Conservation (phyloP, 2,888 invertebrate species). For the Andrena chrysosceles region DNA sequence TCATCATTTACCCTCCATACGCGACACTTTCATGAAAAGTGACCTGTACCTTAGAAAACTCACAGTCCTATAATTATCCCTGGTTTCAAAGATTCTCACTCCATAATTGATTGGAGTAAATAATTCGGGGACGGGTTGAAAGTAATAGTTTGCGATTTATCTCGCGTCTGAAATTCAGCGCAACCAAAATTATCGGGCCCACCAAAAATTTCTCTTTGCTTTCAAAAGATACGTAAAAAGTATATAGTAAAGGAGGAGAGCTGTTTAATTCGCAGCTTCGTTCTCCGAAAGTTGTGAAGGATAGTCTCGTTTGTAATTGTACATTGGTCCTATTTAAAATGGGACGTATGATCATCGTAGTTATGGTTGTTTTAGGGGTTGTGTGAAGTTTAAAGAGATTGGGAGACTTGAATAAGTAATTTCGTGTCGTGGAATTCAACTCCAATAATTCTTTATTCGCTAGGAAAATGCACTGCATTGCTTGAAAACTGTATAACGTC, state of each 20-base stretch:
- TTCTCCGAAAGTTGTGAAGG: slow-evolving; percentile 12
- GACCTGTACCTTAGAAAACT: neutral
- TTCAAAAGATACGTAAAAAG: neutral
- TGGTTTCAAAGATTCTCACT: slow-evolving; percentile 8
- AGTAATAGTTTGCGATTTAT: neutral
- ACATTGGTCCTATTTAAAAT: slow-evolving; percentile 40
- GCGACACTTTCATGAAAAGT: slow-evolving; percentile 10
- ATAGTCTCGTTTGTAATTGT: slow-evolving; percentile 45
- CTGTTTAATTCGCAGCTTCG: neutral
- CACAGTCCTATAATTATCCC: slow-evolving; percentile 14
- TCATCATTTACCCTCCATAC: slow-evolving; percentile 5
- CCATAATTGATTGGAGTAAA: slow-evolving; percentile 27
- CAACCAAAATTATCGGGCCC: neutral
- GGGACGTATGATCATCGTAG: slow-evolving; percentile 19
- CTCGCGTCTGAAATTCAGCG: neutral
- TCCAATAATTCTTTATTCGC: slow-evolving; percentile 5
- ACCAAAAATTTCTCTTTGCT: neutral
- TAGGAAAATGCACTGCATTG: neutral
- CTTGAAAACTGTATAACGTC: neutral
- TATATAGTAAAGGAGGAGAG: slow-evolving; percentile 21
- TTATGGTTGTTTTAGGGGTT: slow-evolving; percentile 12
- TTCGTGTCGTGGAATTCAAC: slow-evolving; percentile 7
- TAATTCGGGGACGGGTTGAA: slow-evolving; percentile 6
- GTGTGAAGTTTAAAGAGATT: slow-evolving; percentile 18
- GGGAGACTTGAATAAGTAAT: slow-evolving; percentile 37